A percentile compares a stretch with the other conserved stretches of the same genome.
phyloP scores from a whole-genome alignment of 53 echinoderm and acorn worm genomes.

The Arbacia lixula region DNA sequence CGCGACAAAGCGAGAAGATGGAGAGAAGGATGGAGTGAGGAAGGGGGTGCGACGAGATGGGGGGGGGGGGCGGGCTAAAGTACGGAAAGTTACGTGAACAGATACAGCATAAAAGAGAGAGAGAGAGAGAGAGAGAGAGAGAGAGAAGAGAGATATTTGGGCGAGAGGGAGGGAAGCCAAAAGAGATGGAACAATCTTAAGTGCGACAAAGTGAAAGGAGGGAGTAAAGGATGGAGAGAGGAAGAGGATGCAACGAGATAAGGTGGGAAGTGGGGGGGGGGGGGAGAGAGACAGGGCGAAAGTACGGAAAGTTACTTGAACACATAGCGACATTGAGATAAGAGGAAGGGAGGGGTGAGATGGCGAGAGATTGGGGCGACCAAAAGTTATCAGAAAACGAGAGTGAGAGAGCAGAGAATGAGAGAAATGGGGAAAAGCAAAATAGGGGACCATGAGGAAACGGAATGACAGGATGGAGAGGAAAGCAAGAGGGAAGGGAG shows the following conservation, averaged over 20 bases:
- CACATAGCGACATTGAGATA: neutral
- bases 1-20: conserved; percentile 42
- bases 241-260: neutral
- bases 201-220: too few species aligned
- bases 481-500: too few species aligned
- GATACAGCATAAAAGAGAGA: too few species aligned
- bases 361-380: neutral
- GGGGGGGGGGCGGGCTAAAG: neutral
- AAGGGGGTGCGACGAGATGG: neutral
- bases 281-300: neutral
- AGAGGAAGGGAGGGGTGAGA: neutral
- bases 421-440: too few species aligned
- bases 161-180: neutral
- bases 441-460: too few species aligned
- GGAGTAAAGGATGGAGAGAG: neutral
- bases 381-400: too few species aligned
- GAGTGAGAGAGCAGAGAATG: too few species aligned
- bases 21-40: neutral
- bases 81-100: too few species aligned
- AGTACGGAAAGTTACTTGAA: neutral
- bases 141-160: neutral
- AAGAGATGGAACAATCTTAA: neutral
- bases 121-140: neutral
- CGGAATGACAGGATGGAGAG: too few species aligned
- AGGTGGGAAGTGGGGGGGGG: neutral